Evolutionary conservation across 2,888 invertebrate species (phyloP), one percentile per base, ranked within the genome.

Genomic region (Axea sp.): DNA sequence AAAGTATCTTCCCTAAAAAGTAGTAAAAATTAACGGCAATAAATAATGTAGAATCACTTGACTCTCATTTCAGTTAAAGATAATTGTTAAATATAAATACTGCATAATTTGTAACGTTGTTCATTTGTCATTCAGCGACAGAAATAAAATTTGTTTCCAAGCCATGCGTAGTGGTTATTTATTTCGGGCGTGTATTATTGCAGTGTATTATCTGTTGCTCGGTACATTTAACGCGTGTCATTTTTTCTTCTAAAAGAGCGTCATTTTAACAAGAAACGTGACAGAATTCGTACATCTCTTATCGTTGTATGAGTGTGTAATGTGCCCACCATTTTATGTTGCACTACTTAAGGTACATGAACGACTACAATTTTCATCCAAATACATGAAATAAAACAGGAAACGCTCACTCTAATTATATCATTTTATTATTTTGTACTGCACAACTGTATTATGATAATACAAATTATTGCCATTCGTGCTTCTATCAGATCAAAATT

Each of bases 151-250:
- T 31, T 15, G 76, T 80, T 78, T 77, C 71, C 76, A n/a, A n/a
- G n/a, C n/a, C n/a, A n/a, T n/a, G n/a, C n/a, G n/a, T n/a, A n/a
- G n/a, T n/a, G n/a, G n/a, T n/a, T n/a, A n/a, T n/a, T n/a, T n/a
- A n/a, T n/a, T n/a, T 81, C 78, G 69, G 74, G 77, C 77, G 80
- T 79, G 79, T 81, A 83, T 84, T 82, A 84, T 84, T 80, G 82
- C 81, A 81, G 80, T 83, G 82, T 83, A 84, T 83, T 83, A 83
- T 83, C 82, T 79, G 71, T 76, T 69, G 76, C 79, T 82, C 84
- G 84, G 78, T 84, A 84, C 84, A 84, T 84, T 84, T 82, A 84
- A 84, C 84, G 82, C 77, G 80, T 80, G 76, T 81, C 83, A 80
- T 81, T 83, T 78, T 19, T 19, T 4, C 19, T 19, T 69, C 45